Evolutionary conservation across 2,797 vertebrate species (phyloP).

Genomic region (Florisuga fusca): DNA sequence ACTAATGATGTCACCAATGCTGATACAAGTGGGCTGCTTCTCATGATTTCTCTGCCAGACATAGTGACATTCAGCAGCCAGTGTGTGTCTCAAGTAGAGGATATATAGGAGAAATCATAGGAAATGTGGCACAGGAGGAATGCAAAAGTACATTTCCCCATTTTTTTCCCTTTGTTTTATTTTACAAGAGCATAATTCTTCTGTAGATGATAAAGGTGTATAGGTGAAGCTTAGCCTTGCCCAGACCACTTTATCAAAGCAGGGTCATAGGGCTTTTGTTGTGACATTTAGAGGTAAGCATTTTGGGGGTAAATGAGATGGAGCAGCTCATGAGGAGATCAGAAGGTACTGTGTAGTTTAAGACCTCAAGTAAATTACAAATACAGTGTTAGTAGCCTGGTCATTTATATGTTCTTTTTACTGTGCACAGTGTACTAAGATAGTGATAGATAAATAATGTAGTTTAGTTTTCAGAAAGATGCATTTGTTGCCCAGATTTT

Average conservation of each 20-base stretch:
- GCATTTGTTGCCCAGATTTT: background rate
- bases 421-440: background rate
- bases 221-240: background rate
- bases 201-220: background rate
- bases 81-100: background rate
- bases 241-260: background rate
- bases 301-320: conserved; percentile 38
- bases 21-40: background rate
- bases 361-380: conserved; percentile 2
- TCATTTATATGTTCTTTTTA: background rate
- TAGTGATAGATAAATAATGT: background rate
- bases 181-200: background rate
- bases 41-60: background rate
- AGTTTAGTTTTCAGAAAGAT: conserved; percentile 7
- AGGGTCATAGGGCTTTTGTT: background rate
- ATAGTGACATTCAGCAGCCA: background rate
- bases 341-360: background rate
- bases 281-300: conserved; percentile 39
- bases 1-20: background rate
- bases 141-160: rapidly evolving
- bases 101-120: background rate
- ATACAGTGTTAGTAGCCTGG: background rate
- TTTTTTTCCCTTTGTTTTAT: background rate
- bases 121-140: background rate
- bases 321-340: background rate